Conservation (phyloP, 2,888 invertebrate genomes). For the Ophioninae sp. region DNA sequence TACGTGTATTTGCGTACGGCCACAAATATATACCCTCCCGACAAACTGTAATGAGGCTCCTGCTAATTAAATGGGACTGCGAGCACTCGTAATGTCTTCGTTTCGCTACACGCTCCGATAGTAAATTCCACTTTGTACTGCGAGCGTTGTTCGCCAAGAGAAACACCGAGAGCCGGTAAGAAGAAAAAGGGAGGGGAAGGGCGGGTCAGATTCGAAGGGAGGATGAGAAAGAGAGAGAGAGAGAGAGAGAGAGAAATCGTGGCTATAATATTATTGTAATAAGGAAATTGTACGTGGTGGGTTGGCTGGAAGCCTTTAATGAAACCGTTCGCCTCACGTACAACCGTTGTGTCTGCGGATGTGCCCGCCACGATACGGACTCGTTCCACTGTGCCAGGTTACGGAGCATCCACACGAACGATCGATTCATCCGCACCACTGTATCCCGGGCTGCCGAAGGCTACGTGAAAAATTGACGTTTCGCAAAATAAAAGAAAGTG, state of each 20-base stretch:
- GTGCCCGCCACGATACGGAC: slow-evolving; percentile 55
- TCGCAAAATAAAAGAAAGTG: slow-evolving; percentile 5
- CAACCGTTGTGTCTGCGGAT: slow-evolving; percentile 44
- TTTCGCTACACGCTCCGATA: slow-evolving; percentile 44
- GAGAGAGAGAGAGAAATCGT: slow-evolving; percentile 27
- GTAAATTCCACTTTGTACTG: slow-evolving; percentile 52
- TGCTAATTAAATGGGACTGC: slow-evolving; percentile 53
- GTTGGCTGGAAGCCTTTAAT: slow-evolving; percentile 64
- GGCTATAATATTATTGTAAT: slow-evolving; percentile 67
- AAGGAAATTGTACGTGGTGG: slow-evolving; percentile 59
- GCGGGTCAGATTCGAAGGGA: neutral
- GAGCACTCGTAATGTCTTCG: slow-evolving; percentile 48
- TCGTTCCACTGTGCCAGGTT: slow-evolving; percentile 55
- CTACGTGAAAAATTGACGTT: slow-evolving; percentile 50
- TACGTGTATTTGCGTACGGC: neutral
- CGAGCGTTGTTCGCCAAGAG: slow-evolving; percentile 19
- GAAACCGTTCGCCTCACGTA: slow-evolving; percentile 60
- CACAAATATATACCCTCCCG: slow-evolving; percentile 2
- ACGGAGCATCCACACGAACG: slow-evolving; percentile 41
- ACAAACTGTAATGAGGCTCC: slow-evolving; percentile 49
- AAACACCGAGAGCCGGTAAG: slow-evolving; percentile 13
- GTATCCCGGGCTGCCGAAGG: slow-evolving; percentile 33
- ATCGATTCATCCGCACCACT: slow-evolving; percentile 55
- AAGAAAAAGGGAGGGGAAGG: neutral
- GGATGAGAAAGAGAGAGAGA: slow-evolving; percentile 5